Base-by-base conservation (phyloP, 2,113 vertebrate species). In the Gasterosteus nipponicus region DNA sequence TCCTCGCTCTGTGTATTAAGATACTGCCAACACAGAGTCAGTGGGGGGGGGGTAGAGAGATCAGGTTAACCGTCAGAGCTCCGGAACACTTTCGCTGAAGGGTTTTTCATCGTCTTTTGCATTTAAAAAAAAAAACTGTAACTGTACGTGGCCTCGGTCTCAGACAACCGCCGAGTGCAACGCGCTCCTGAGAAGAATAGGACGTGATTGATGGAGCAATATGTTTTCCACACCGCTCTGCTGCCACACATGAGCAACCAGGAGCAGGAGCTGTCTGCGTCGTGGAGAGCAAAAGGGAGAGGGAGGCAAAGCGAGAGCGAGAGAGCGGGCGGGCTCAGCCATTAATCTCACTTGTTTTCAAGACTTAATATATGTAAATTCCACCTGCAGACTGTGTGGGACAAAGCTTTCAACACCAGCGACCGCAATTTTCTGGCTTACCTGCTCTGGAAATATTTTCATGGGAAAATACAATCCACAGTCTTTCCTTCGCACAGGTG, bases 181-280 rank as follows among this genome's bases (percentile, higher is more conserved):
- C 16, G 39, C 46, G 61, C 60, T 38, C 54, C 77, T 33, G 77
- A 78, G 75, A 83, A 85, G 80, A 90, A 89, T 77, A 63, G 75
- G 87, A 72, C 38, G 59, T 92, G 91, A 93, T 91, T 90, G 91
- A 92, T 93, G 89, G 86, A 81, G 83, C 89, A 91, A 91, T 91
- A 89, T 88, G 91, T 89, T 89, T 87, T 83, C 87, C 77, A 91
- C 87, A 83, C 82, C 75, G 80, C 78, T 77, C 61, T 16, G 81
- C 85, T 86, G 88, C 85, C 85, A 91, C 88, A 89, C 88, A 86
- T 89, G 89, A 91, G 86, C 91, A 84, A 29, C 76, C 87, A 83
- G 69, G 83, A 91, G 83, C 68, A 26, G 54, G 83, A 73, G 84
- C 77, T 81, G 87, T 89, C 85, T 81, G 77, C 29, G 84, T 54